Conservation (phyloP, 2,113 vertebrate genomes). For the Conger conger region DNA sequence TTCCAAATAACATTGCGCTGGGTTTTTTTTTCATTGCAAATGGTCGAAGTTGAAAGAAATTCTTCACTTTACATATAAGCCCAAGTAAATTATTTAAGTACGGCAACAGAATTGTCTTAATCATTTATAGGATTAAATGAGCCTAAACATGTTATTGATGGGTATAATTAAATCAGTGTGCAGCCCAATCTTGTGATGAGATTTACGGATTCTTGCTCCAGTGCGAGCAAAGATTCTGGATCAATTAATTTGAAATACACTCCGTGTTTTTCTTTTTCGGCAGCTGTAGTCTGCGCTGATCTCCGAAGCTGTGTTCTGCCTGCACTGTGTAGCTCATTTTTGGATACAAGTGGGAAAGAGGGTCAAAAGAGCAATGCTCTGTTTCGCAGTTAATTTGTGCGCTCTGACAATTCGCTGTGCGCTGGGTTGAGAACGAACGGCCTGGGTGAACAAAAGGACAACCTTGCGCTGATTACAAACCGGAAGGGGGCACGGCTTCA, state of each 20-base stretch:
- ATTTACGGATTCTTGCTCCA: slow-evolving; percentile 6
- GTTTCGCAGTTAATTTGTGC: slow-evolving; percentile 12
- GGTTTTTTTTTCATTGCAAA: not conserved
- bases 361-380: slow-evolving; percentile 9
- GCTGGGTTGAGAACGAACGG: not conserved
- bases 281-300: not conserved
- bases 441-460: slow-evolving; percentile 56
- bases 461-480: slow-evolving; percentile 53
- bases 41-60: not conserved
- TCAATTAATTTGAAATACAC: slow-evolving; percentile 7
- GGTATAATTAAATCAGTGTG: slow-evolving; percentile 17
- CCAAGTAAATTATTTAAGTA: slow-evolving; percentile 12
- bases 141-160: slow-evolving; percentile 28
- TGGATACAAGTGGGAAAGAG: not conserved
- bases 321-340: not conserved
- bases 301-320: slow-evolving; percentile 4
- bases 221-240: not conserved
- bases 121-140: slow-evolving; percentile 30
- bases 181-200: slow-evolving; percentile 9
- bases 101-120: slow-evolving; percentile 13
- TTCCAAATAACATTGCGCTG: not conserved
- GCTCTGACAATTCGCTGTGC: slow-evolving; percentile 5
- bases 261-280: not conserved
- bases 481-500: slow-evolving; percentile 49
- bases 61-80: not conserved